Conservation (phyloP, 2,797 vertebrate species). For the Periparus ater region DNA sequence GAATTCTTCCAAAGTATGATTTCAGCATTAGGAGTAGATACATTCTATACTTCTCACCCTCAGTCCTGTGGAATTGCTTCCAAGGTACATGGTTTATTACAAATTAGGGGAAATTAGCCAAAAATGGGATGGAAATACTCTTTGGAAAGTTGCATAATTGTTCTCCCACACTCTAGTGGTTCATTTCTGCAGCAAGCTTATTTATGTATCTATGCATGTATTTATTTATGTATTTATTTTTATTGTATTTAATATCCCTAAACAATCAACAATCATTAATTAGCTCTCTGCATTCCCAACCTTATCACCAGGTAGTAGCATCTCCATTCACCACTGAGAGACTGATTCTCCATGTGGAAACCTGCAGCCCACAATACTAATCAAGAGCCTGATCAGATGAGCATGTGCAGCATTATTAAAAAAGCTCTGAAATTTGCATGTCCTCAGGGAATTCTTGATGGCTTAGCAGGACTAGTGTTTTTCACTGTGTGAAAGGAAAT, state of each 20-base stretch:
- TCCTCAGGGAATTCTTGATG: not conserved
- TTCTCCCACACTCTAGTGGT: fast-evolving
- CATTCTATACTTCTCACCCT: not conserved
- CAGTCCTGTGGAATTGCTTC: not conserved
- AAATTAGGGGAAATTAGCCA: not conserved
- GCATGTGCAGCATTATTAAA: not conserved
- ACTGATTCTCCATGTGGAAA: not conserved
- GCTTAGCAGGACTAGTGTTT: not conserved
- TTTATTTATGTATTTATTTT: not conserved
- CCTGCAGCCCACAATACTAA: not conserved
- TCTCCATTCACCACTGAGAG: not conserved
- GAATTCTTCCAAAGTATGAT: not conserved
- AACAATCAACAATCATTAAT: not conserved
- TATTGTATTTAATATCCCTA: not conserved
- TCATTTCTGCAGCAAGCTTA: not conserved
- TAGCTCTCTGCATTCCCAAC: not conserved
- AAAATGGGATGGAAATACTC: not conserved
- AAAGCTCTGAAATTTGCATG: not conserved
- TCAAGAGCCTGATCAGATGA: not conserved
- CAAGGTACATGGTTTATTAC: not conserved
- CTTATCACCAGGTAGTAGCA: not conserved
- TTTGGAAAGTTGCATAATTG: not conserved
- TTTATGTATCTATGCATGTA: no score
- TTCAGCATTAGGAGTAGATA: not conserved
- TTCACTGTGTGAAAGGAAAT: not conserved